A percentile compares a stretch with the other conserved stretches of the same genome.
These are phyloP conservation scores for Crypturellus undulatus DNA, from an alignment of 2,113 vertebrate species.

Conservation along the genomic window DNA sequence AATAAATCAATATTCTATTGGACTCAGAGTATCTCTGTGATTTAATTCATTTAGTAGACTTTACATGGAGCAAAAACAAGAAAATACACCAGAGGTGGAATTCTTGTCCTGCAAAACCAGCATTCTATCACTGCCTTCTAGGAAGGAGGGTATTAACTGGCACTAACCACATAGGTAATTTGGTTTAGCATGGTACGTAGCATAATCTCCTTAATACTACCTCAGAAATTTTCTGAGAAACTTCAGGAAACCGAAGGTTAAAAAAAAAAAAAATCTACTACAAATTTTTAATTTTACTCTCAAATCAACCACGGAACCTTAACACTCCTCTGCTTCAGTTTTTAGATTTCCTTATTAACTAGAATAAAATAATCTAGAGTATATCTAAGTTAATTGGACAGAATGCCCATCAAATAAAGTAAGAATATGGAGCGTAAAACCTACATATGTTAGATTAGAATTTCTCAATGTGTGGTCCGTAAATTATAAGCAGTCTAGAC, in stretches of 20 bases:
- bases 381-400: neutral
- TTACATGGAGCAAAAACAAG: neutral
- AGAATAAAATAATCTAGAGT: neutral
- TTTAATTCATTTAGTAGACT: conserved; percentile 2
- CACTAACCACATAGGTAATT: fast-evolving
- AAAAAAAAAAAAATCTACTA: neutral
- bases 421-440: neutral
- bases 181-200: neutral
- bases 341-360: neutral
- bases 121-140: neutral
- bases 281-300: neutral
- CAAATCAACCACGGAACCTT: neutral
- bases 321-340: neutral
- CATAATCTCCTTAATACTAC: neutral
- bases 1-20: conserved; percentile 24
- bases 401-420: neutral
- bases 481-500: neutral
- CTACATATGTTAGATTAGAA: neutral
- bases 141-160: neutral
- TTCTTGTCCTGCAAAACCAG: neutral
- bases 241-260: neutral
- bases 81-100: neutral
- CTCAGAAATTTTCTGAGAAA: neutral
- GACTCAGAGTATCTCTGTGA: neutral
- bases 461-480: neutral